A percentile compares a stretch with the other conserved stretches of the same genome.
These are phyloP conservation scores for Theristicus caerulescens DNA, from an alignment of 2,113 vertebrate species.

Conservation along the genomic window DNA sequence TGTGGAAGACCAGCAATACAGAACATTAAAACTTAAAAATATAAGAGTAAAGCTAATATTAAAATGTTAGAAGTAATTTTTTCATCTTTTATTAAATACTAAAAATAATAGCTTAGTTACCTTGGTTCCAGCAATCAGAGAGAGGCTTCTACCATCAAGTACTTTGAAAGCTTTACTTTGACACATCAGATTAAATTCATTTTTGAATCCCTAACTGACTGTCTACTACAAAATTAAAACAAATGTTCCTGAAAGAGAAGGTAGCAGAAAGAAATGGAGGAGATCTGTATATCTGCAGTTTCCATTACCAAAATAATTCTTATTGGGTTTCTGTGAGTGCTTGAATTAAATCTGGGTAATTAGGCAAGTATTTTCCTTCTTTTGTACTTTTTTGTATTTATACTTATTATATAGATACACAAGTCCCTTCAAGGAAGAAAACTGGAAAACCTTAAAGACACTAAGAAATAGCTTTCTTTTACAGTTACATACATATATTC, in stretches of 20 bases:
- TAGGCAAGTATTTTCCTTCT: background rate
- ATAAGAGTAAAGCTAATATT: background rate
- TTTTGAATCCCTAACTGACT: background rate
- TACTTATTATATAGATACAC: background rate
- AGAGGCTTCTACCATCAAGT: background rate
- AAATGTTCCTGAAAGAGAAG: background rate
- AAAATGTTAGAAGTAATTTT: background rate
- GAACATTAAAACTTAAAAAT: background rate
- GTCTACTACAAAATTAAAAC: background rate
- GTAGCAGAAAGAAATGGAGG: background rate
- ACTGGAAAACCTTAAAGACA: background rate
- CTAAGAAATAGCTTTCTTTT: slow-evolving; percentile 21
- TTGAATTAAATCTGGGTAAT: slow-evolving; percentile 47
- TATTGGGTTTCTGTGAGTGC: background rate
- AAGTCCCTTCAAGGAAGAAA: background rate
- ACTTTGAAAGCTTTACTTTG: background rate
- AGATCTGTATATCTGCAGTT: slow-evolving; percentile 11
- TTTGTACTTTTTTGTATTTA: background rate
- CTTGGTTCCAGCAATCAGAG: background rate
- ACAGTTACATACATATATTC: background rate
- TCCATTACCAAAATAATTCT: slow-evolving; percentile 9
- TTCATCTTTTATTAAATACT: background rate
- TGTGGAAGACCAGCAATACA: background rate
- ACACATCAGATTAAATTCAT: background rate
- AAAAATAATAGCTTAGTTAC: background rate